These are phyloP conservation scores for Eupithecia vulgata DNA, from an alignment of 2,888 invertebrate species.

Conservation along the genomic window DNA sequence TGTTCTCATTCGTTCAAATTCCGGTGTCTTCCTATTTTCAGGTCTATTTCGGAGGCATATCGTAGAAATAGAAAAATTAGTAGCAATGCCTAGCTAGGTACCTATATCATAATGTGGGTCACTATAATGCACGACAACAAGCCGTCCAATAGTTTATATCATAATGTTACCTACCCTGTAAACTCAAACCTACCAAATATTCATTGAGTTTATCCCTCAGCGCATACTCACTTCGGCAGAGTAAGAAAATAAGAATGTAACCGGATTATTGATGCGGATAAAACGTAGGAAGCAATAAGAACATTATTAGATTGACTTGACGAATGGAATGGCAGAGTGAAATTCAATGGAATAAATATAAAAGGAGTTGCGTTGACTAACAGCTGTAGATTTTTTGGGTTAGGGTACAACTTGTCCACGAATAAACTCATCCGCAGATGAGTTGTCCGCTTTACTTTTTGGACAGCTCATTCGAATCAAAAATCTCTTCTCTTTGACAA, in stretches of 20 bases:
- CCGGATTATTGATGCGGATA: neutral
- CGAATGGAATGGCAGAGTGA: conserved; percentile 31
- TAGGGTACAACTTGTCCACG: too few species aligned
- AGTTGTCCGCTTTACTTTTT: too few species aligned
- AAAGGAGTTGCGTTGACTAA: neutral
- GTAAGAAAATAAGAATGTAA: neutral
- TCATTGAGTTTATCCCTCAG: neutral
- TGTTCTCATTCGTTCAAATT: too few species aligned
- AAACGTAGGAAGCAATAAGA: conserved; percentile 29
- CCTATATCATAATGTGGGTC: neutral
- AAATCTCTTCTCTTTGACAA: too few species aligned
- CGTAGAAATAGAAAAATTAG: too few species aligned
- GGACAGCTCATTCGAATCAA: too few species aligned
- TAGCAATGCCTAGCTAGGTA: too few species aligned
- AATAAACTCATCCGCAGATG: too few species aligned
- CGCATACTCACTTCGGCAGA: neutral
- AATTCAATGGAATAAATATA: conserved; percentile 20
- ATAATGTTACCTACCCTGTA: neutral
- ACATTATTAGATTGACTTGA: conserved; percentile 40
- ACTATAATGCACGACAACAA: too few species aligned
- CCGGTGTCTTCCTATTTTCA: too few species aligned
- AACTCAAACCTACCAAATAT: neutral
- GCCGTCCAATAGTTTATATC: too few species aligned
- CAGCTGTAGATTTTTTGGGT: neutral
- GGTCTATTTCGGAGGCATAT: too few species aligned